A percentile compares a stretch with the other conserved stretches of the same genome.
Conservation (phyloP, 2,113 vertebrate genomes). For the Gobio gobio region DNA sequence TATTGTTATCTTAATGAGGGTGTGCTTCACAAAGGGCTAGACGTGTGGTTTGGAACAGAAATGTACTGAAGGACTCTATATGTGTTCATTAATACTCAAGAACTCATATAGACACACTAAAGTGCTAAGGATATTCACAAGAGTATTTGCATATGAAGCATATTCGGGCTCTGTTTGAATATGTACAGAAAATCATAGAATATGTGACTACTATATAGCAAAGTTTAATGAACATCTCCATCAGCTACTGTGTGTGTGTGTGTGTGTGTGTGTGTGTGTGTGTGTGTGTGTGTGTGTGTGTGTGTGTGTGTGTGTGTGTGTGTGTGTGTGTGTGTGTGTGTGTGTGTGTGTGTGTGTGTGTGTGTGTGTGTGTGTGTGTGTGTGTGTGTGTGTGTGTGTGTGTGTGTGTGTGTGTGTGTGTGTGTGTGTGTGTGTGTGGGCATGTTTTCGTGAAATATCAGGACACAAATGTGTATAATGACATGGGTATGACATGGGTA, state of each 20-base stretch:
- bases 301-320: constrained; percentile 2
- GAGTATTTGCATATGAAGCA: constrained; percentile 56
- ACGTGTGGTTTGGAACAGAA: background rate
- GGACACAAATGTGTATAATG: no score
- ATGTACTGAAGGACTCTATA: background rate
- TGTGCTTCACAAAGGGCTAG: background rate
- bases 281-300: background rate
- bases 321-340: background rate
- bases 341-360: background rate
- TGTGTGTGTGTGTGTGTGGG: background rate
- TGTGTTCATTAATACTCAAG: background rate
- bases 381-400: background rate
- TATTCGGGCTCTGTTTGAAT: constrained; percentile 45
- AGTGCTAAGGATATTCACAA: constrained; percentile 62
- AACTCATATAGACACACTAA: background rate
- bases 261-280: background rate
- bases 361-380: background rate
- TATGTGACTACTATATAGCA: background rate
- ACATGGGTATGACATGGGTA: no score
- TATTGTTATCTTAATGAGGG: constrained; percentile 25
- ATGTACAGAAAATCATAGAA: constrained; percentile 60
- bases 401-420: background rate
- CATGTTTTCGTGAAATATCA: no score
- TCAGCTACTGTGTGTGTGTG: background rate
- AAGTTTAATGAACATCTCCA: background rate